These are phyloP conservation scores for Eupithecia insigniata DNA, from an alignment of 2,888 invertebrate genomes.

Conservation along the genomic window DNA sequence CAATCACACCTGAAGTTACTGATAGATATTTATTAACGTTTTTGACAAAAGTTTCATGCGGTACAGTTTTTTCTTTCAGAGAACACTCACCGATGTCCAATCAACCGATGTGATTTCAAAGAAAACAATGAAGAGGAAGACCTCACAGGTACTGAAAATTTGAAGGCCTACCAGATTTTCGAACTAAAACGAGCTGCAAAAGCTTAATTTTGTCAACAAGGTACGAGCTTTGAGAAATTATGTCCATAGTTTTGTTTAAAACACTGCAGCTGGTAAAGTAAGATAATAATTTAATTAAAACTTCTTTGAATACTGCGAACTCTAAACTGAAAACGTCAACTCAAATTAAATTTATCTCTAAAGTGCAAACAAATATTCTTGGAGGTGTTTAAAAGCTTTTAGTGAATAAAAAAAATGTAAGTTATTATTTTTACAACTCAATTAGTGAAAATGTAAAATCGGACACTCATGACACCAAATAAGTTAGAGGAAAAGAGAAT, in stretches of 20 bases:
- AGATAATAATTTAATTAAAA: conserved; percentile 38
- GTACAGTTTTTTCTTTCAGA: too few relatives aligned
- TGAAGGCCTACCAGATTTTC: background rate
- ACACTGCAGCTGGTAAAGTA: conserved; percentile 24
- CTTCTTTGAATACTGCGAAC: conserved; percentile 22
- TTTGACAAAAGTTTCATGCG: too few relatives aligned
- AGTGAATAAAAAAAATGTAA: background rate
- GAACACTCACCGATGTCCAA: too few relatives aligned
- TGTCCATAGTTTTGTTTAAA: conserved; percentile 44
- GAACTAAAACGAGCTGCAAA: background rate
- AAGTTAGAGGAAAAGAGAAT: background rate
- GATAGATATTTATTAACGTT: too few relatives aligned
- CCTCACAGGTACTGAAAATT: background rate
- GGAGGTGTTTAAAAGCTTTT: conserved; percentile 1
- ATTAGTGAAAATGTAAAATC: background rate
- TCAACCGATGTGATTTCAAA: background rate
- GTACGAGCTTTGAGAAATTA: conserved; percentile 12
- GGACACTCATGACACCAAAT: background rate
- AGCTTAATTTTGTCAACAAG: background rate
- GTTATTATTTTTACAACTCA: background rate
- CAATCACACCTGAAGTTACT: too few relatives aligned
- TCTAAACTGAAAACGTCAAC: conserved; percentile 25
- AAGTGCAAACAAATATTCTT: conserved; percentile 10
- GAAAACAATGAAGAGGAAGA: background rate
- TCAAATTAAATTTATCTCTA: conserved; percentile 13